Evolutionary conservation across 2,888 invertebrate genomes (phyloP).

Genomic region (Aporophyla nigra): DNA sequence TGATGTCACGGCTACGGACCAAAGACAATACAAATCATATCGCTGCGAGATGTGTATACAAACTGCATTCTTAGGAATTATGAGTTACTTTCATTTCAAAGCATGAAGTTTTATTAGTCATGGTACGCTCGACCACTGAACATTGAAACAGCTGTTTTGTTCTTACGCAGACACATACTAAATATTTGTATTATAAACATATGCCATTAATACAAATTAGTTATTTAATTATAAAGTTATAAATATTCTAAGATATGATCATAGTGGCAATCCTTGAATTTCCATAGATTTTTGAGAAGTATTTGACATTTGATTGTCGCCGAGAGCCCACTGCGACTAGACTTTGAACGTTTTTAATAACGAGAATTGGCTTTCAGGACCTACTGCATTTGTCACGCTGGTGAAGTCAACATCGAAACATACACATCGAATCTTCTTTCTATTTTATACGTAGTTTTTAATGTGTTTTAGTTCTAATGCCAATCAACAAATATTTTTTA

Average conservation of each 20-base stretch:
- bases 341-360: too few species aligned
- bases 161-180: not conserved
- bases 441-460: not conserved
- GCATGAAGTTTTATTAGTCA: not conserved
- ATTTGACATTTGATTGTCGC: too few species aligned
- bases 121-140: not conserved
- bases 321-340: too few species aligned
- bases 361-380: too few species aligned
- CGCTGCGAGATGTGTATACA: not conserved
- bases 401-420: not conserved
- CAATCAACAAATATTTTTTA: not conserved
- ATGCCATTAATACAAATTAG: not conserved
- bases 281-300: too few species aligned
- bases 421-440: not conserved
- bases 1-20: too few species aligned
- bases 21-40: too few species aligned
- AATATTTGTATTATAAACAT: not conserved
- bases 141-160: not conserved
- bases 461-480: not conserved
- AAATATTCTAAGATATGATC: not conserved
- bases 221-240: too few species aligned
- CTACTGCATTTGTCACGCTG: too few species aligned
- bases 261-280: too few species aligned
- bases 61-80: not conserved
- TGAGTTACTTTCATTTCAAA: not conserved